phyloP scores from a whole-genome alignment of 2,888 invertebrate genomes.

The Eueremaeus valkanovi region DNA sequence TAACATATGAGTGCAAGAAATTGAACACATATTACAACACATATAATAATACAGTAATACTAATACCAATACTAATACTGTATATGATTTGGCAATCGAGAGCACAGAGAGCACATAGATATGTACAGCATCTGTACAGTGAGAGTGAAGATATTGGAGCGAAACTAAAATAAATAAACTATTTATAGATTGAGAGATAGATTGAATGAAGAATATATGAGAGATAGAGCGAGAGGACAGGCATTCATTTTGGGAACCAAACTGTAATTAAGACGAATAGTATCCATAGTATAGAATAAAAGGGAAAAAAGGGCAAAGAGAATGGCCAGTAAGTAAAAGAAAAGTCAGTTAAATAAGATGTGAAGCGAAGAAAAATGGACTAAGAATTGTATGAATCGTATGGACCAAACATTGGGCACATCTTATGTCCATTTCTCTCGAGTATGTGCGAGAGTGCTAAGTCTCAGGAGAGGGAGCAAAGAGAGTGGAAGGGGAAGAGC shows the following conservation, averaged over 20 bases:
- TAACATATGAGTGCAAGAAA: background rate
- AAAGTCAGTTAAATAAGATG: background rate
- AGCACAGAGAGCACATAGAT: background rate
- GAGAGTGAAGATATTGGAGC: background rate
- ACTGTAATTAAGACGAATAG: constrained; percentile 10
- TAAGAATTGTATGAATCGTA: background rate
- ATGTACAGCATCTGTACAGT: background rate
- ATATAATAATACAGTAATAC: no score
- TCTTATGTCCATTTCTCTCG: background rate
- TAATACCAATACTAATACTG: background rate
- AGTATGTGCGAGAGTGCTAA: background rate
- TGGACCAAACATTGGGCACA: background rate
- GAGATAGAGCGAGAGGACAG: background rate
- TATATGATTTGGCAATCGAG: background rate
- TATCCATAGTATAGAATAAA: no score
- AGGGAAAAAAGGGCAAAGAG: no score
- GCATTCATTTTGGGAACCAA: background rate
- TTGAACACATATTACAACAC: background rate
- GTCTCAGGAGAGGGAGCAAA: background rate
- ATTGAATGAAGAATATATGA: background rate
- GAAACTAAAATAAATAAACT: constrained; percentile 28
- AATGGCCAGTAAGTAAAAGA: background rate
- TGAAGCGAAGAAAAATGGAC: background rate
- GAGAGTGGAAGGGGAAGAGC: background rate
- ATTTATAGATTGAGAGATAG: constrained; percentile 23